These are phyloP conservation scores for Anguilla japonica DNA, from an alignment of 2,113 vertebrate species.

Conservation along the genomic window DNA sequence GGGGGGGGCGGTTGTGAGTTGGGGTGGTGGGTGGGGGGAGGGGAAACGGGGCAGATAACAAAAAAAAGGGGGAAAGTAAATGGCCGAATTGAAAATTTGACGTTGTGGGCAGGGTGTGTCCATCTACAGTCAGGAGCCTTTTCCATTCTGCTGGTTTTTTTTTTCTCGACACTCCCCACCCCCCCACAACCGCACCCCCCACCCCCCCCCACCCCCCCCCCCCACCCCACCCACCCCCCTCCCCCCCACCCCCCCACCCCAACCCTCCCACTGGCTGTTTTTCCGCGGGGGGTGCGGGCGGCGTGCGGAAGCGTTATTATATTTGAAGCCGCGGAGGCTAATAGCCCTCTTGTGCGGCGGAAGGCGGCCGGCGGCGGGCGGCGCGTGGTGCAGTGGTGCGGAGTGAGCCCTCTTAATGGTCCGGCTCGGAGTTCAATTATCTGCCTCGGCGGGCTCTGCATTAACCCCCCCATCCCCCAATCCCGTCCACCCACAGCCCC, in stretches of 20 bases:
- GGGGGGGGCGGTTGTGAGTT: no score
- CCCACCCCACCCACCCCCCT: no score
- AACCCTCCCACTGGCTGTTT: neutral
- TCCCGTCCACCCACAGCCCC: no score
- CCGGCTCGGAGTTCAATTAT: neutral
- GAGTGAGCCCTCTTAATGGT: neutral
- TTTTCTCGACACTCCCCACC: no score
- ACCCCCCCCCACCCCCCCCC: no score
- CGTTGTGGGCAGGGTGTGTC: slow-evolving; percentile 67
- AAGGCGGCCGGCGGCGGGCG: no score
- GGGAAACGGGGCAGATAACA: no score
- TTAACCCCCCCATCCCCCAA: neutral
- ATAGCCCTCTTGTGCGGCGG: neutral
- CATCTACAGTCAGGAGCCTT: slow-evolving; percentile 58
- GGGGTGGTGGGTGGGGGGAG: slow-evolving; percentile 43
- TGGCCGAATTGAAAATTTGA: slow-evolving; percentile 69
- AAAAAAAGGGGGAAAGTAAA: slow-evolving; percentile 66
- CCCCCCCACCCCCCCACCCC: no score
- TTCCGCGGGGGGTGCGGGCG: slow-evolving; percentile 34
- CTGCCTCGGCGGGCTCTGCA: neutral
- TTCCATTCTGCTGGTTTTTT: slow-evolving; percentile 47
- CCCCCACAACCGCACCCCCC: no score
- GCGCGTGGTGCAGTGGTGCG: neutral
- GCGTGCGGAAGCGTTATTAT: slow-evolving; percentile 34
- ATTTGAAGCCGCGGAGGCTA: slow-evolving; percentile 40